Evolutionary conservation across 2,888 invertebrate species (phyloP), one percentile per base, ranked within the genome.

Genomic region (Sesia bembeciformis): DNA sequence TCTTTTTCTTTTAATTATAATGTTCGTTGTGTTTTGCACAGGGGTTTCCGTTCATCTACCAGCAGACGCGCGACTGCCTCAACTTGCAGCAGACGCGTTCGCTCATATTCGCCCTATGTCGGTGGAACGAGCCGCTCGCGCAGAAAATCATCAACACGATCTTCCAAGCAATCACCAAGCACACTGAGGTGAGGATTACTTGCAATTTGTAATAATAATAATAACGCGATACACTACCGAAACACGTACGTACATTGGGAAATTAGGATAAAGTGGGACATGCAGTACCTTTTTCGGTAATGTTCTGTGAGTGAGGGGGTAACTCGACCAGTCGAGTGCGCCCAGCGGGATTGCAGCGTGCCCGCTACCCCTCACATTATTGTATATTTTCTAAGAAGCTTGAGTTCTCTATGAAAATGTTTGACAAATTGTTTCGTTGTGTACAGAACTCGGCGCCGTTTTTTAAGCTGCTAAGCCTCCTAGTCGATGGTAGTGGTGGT

Each of bases 41-140:
- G 94, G 96, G 96, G 7, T 97, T 97, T 79, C 96, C 97, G 40
- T 98, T 98, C 84, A 87, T 98, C 60, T 96, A 96, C 81, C 97
- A 97, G 84, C 98, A 98, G 90, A 97, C 97, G 53, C 94, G 97
- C 63, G 98, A 98, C 83, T 95, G 95, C 68, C 94, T 98, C 60
- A 98, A 98, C 86, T 90, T 97, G 49, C 94, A 96, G 72, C 97
- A 97, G 84, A 97, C 97, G 3, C 93, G 96, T 61, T 96, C 97
- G 79, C 90, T 98, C 56, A 96, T 98, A 64, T 97, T 97, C 84
- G 96, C 97, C 8, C 90, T 98, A 49, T 96, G 97, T 70, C 93
- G 97, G 50, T 97, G 96, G 92, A 97, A 97, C 81, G 97, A 97
- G 69, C 91, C 94, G 62, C 89, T 98, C 52, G 97, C 97, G 38